phyloP scores from a whole-genome alignment of 1,140 invertebrate species.

The Anagrus nilaparvatae region DNA sequence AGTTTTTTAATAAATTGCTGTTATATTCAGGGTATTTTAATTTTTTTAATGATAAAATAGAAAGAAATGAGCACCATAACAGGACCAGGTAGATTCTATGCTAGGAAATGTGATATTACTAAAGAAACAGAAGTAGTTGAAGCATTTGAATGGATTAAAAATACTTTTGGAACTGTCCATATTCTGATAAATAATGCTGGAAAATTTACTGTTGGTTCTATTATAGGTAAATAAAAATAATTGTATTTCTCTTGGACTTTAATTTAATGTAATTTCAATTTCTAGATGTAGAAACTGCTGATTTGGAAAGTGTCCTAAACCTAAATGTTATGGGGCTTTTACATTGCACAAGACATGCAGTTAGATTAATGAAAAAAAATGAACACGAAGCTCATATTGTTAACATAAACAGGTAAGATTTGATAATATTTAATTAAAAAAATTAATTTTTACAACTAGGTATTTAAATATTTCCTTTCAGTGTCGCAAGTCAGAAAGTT shows the following conservation, averaged over 20 bases:
- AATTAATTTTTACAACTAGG: background rate
- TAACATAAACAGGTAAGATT: constrained; percentile 48
- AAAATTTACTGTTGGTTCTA: constrained; percentile 30
- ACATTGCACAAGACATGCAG: constrained; percentile 45
- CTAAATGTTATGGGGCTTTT: constrained; percentile 48
- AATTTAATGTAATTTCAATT: too few relatives aligned
- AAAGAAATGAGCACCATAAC: constrained; percentile 14
- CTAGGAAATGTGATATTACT: constrained; percentile 47
- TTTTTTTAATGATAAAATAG: too few relatives aligned
- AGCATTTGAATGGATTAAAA: constrained; percentile 48
- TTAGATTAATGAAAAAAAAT: constrained; percentile 48
- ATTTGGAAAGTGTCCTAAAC: too few relatives aligned
- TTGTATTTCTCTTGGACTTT: too few relatives aligned
- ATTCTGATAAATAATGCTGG: constrained; percentile 62
- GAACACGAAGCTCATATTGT: constrained; percentile 56
- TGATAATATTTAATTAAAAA: background rate
- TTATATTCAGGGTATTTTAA: too few relatives aligned
- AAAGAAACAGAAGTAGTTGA: constrained; percentile 47
- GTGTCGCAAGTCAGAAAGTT: constrained; percentile 37
- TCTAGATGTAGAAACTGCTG: too few relatives aligned
- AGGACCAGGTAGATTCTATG: constrained; percentile 28
- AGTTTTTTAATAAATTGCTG: too few relatives aligned
- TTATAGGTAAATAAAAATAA: too few relatives aligned
- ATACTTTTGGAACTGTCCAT: constrained; percentile 47
- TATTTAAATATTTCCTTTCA: constrained; percentile 17